These are phyloP conservation scores for Tetraneura akinire DNA, from an alignment of 1,140 invertebrate genomes.

Conservation along the genomic window DNA sequence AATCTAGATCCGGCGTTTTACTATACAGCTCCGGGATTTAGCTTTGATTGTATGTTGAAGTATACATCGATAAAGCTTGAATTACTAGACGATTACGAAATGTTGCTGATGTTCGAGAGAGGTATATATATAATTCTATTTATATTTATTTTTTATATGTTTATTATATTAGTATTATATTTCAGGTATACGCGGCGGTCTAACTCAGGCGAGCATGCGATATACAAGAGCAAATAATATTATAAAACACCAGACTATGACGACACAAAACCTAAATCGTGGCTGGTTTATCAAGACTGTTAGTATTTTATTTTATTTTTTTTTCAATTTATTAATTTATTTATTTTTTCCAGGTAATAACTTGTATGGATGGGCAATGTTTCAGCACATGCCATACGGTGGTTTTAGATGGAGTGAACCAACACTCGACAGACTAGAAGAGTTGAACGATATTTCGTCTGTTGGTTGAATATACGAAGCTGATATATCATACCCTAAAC, in stretches of 20 bases:
- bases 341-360: slow-evolving; percentile 31
- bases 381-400: slow-evolving; percentile 38
- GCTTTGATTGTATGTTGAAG: background rate
- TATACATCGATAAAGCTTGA: too few relatives aligned
- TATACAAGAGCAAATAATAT: background rate
- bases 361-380: slow-evolving; percentile 51
- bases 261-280: background rate
- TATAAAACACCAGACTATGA: background rate
- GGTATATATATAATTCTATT: background rate
- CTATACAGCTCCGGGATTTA: background rate
- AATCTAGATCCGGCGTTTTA: slow-evolving; percentile 37
- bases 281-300: too few relatives aligned
- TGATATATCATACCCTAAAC: too few relatives aligned
- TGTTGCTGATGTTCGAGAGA: too few relatives aligned
- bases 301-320: too few relatives aligned
- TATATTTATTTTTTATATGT: background rate
- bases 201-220: background rate
- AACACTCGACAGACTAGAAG: too few relatives aligned
- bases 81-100: too few relatives aligned
- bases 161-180: background rate
- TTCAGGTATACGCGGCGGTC: too few relatives aligned
- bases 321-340: too few relatives aligned
- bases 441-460: too few relatives aligned
- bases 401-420: too few relatives aligned
- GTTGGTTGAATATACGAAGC: too few relatives aligned